Base-by-base conservation (phyloP, 2,797 vertebrate species). In the Botia kubotai region DNA sequence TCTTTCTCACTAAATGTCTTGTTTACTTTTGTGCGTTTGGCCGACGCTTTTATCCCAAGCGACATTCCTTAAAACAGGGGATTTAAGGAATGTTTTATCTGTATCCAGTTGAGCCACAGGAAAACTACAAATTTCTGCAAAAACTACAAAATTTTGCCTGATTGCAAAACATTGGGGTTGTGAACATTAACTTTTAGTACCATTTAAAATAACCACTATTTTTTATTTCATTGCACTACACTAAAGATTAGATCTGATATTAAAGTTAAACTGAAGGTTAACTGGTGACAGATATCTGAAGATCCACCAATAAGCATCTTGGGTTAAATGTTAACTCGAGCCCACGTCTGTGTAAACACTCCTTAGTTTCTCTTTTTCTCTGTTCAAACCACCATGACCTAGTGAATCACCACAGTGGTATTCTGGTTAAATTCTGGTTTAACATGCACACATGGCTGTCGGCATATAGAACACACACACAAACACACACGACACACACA, bases 341-440 rank as follows among this genome's bases (percentile, higher is more conserved):
- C 50, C n/a, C 26, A 39, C 50, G 83, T 60, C 84, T 86, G 84
- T 78, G 39, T 63, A 70, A 33, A 75, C 33, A 26, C 81, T 73
- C 65, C 83, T 76, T 72, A 76, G 87, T 91, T 94, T 94, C 86
- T 92, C 82, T 91, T 89, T 84, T 81, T 86, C 72, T 90, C 90
- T 90, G 88, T 87, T 93, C 79, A 90, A 94, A 95, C 94, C 94
- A 87, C 94, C 89, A 85, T 94, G 93, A 95, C 94, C 94, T 87
- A 90, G 82, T 89, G 87, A 87, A 92, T 89, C 90, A 94, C 94
- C 94, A 93, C 94, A 94, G 93, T 2, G 94, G 94, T 95, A 94
- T 94, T 92, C 84, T 95, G 94, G 94, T 95, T 94, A 90, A 89
- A 71, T 80, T 94, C 88, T 94, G 93, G 94, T 93, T 94, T 93